Evolutionary conservation across 2,113 vertebrate species (phyloP).

Genomic region (Emydura subglobosa): DNA sequence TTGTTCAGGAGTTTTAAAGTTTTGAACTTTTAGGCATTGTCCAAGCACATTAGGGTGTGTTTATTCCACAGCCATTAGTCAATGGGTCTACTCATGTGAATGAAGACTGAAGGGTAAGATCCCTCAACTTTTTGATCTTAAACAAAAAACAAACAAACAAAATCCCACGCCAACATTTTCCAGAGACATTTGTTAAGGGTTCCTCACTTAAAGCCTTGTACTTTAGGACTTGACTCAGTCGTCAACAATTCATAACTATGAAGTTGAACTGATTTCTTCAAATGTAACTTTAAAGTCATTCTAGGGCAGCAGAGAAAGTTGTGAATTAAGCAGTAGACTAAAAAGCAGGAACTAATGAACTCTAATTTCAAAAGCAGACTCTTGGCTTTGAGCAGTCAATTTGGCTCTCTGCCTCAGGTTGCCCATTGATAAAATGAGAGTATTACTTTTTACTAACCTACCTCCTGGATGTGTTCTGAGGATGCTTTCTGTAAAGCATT

Average conservation of each 20-base stretch:
- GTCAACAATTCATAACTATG: neutral
- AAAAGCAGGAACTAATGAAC: neutral
- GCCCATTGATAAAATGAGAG: neutral
- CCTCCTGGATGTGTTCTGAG: neutral
- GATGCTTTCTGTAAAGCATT: neutral
- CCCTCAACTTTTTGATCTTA: neutral
- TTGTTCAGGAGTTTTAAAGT: neutral
- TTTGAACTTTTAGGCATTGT: fast-evolving
- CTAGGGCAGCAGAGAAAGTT: neutral
- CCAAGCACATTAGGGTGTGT: fast-evolving
- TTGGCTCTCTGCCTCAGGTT: neutral
- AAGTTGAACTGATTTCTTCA: neutral
- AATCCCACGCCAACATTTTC: neutral
- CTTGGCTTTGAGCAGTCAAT: neutral
- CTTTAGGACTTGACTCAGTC: neutral
- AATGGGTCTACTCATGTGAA: neutral
- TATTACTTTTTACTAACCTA: neutral
- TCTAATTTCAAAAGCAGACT: neutral
- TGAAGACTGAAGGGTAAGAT: neutral
- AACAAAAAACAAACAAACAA: neutral
- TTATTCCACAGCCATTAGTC: neutral
- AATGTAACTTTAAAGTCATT: neutral
- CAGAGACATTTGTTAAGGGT: neutral
- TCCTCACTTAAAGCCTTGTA: neutral
- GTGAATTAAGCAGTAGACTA: neutral